Percentiles rank a stretch among this genome's conserved stretches.
Evolutionary conservation across 2,888 invertebrate genomes (phyloP).

Genomic region (Diaprepes abbreviatus): DNA sequence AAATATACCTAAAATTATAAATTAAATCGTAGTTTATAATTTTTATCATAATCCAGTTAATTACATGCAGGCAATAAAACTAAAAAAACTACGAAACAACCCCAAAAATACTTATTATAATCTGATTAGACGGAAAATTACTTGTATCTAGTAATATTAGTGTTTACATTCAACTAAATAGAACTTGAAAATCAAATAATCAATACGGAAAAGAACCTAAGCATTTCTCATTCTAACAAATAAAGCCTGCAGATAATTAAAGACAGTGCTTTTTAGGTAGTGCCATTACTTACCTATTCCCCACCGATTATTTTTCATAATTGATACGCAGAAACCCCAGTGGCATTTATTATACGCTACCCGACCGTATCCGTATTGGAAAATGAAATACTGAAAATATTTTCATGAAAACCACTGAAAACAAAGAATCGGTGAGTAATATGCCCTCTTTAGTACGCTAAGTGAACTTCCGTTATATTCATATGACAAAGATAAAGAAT

Average conservation of each 20-base stretch:
- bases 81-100: neutral
- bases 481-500: neutral
- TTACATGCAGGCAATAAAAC: too few species aligned
- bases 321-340: conserved; percentile 31
- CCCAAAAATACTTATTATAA: neutral
- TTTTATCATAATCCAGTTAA: too few species aligned
- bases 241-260: neutral
- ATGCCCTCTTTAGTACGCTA: neutral
- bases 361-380: neutral
- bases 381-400: conserved; percentile 19
- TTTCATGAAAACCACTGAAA: conserved; percentile 26
- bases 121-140: too few species aligned
- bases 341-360: conserved; percentile 22
- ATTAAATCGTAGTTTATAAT: too few species aligned
- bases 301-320: conserved; percentile 43
- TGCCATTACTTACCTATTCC: conserved; percentile 35
- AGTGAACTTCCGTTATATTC: neutral
- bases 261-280: neutral
- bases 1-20: too few species aligned
- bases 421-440: too few species aligned
- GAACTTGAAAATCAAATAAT: conserved; percentile 27
- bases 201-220: conserved; percentile 20
- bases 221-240: neutral
- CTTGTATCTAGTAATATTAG: conserved; percentile 6
- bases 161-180: conserved; percentile 44